A percentile compares a stretch with the other conserved stretches of the same genome.
phyloP scores from a whole-genome alignment of 2,113 vertebrate genomes.

The Apteryx owenii region DNA sequence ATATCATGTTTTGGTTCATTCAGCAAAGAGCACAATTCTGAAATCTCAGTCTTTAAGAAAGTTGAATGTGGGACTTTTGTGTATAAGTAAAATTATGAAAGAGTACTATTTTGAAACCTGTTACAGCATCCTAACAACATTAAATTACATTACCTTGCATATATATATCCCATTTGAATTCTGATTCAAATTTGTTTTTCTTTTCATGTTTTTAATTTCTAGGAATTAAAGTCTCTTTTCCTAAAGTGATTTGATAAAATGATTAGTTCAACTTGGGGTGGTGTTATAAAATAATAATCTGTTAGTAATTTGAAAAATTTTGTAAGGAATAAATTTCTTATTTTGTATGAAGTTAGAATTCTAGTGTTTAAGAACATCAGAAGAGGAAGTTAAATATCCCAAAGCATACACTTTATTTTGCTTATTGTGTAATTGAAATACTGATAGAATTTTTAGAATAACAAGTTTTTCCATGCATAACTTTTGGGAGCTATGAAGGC shows the following conservation, averaged over 20 bases:
- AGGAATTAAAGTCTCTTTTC: background rate
- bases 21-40: background rate
- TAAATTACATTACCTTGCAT: background rate
- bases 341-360: background rate
- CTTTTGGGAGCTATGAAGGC: background rate
- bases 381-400: background rate
- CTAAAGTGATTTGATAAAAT: background rate
- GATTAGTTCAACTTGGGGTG: background rate
- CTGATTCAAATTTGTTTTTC: background rate
- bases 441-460: background rate
- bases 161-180: background rate
- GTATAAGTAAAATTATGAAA: background rate
- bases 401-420: background rate
- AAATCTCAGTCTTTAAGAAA: background rate
- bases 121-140: background rate
- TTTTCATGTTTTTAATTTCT: background rate
- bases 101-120: background rate
- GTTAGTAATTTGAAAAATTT: background rate
- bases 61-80: background rate
- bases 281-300: background rate
- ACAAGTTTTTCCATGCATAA: background rate
- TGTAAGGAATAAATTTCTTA: background rate
- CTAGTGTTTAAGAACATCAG: background rate
- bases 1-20: background rate
- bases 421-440: background rate